Conservation (phyloP, 1,140 invertebrate species). For the Sesamia nonagrioides region DNA sequence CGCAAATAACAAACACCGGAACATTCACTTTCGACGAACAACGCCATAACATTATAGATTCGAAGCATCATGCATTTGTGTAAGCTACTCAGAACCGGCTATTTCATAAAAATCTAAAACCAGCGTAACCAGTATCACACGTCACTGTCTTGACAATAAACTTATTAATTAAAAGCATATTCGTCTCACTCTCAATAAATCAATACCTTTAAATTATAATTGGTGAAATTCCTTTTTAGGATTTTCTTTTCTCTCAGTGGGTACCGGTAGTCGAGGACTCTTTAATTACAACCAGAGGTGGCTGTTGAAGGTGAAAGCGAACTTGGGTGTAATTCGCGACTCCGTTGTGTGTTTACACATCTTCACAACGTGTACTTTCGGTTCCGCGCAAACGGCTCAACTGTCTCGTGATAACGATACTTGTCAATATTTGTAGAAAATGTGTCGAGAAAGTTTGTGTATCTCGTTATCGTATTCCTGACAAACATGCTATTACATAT, state of each 20-base stretch:
- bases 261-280: conserved; percentile 42
- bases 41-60: conserved; percentile 69
- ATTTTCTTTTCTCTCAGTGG: conserved; percentile 52
- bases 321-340: conserved; percentile 50
- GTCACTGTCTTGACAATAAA: conserved; percentile 35
- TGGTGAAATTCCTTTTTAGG: conserved; percentile 49
- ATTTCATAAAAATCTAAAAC: conserved; percentile 56
- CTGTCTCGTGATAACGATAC: conserved; percentile 55
- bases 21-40: conserved; percentile 82
- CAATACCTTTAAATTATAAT: conserved; percentile 39
- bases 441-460: conserved; percentile 52
- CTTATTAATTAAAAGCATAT: conserved; percentile 41
- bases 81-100: conserved; percentile 58
- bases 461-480: neutral
- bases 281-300: conserved; percentile 57
- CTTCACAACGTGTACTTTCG: conserved; percentile 54
- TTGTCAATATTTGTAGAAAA: conserved; percentile 67
- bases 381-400: conserved; percentile 36
- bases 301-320: conserved; percentile 62
- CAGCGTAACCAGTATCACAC: conserved; percentile 31
- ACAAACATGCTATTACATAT: conserved; percentile 5
- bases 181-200: conserved; percentile 44
- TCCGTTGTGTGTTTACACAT: conserved; percentile 46
- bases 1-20: conserved; percentile 82
- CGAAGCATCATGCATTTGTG: conserved; percentile 50